Conservation (phyloP, 2,888 invertebrate species). For the Pyralis farinalis region DNA sequence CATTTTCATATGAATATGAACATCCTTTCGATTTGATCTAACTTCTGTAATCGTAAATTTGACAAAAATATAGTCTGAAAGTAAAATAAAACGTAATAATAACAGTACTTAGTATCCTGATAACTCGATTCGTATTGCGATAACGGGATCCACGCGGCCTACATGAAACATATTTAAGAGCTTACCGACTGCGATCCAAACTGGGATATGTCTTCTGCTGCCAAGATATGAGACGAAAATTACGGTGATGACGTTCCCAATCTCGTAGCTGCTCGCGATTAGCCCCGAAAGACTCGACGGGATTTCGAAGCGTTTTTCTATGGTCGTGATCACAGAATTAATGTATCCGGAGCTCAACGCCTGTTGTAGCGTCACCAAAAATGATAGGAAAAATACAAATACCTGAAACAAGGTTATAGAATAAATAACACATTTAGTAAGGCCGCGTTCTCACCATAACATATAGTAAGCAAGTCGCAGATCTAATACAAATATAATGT, state of each 20-base stretch:
- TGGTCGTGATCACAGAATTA: constrained; percentile 97
- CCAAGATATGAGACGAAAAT: constrained; percentile 98
- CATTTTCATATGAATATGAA: too few species aligned
- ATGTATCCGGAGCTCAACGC: constrained; percentile 95
- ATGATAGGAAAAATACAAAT: constrained; percentile 93
- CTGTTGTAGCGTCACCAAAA: constrained; percentile 94
- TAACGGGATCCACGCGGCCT: too few species aligned
- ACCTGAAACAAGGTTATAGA: constrained; percentile 78
- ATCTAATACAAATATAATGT: too few species aligned
- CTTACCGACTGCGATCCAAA: constrained; percentile 95
- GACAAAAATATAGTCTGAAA: neutral
- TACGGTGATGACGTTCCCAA: constrained; percentile 96
- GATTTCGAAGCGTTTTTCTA: constrained; percentile 97
- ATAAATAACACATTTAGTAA: too few species aligned
- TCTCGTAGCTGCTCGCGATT: constrained; percentile 96
- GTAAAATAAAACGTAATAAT: too few species aligned
- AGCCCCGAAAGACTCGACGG: constrained; percentile 96
- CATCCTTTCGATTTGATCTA: too few species aligned
- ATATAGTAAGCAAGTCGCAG: too few species aligned
- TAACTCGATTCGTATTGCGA: too few species aligned
- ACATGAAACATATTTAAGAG: neutral
- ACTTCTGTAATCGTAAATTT: too few species aligned
- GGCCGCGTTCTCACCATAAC: too few species aligned
- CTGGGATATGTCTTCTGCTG: constrained; percentile 94
- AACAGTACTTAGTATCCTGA: neutral